Percentiles rank a stretch among this genome's conserved stretches.
Evolutionary conservation across 2,797 vertebrate genomes (phyloP).

Genomic region (Adelosebastes latens): DNA sequence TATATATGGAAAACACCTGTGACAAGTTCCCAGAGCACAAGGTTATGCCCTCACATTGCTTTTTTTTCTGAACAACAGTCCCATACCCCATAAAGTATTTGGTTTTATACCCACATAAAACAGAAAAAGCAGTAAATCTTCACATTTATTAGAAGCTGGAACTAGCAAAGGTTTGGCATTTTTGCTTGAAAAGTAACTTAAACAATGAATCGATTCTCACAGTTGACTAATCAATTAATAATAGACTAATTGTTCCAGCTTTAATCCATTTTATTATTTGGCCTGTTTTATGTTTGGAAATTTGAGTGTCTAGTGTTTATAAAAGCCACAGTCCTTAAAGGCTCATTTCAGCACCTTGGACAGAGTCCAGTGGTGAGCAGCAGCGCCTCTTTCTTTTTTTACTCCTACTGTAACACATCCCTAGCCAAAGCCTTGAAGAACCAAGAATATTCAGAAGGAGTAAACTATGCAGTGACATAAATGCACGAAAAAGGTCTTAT

Average conservation of each 20-base stretch:
- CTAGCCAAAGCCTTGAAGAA: not conserved
- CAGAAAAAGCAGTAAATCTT: not conserved
- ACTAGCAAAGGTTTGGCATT: not conserved
- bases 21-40: not conserved
- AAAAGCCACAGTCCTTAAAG: slow-evolving; percentile 11
- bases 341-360: slow-evolving; percentile 69
- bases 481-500: not conserved
- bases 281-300: not conserved
- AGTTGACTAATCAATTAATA: not conserved
- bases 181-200: not conserved
- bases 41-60: not conserved
- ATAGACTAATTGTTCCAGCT: not conserved
- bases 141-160: not conserved
- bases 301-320: not conserved
- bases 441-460: not conserved
- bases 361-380: slow-evolving; percentile 37
- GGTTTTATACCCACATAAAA: not conserved
- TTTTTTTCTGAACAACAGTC: not conserved
- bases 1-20: not conserved
- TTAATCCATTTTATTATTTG: not conserved
- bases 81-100: not conserved
- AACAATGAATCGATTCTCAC: not conserved
- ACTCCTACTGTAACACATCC: not conserved
- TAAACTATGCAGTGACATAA: not conserved
- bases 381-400: not conserved